Base-by-base conservation (phyloP, 2,888 invertebrate genomes). In the Monoplex corrugatus region DNA sequence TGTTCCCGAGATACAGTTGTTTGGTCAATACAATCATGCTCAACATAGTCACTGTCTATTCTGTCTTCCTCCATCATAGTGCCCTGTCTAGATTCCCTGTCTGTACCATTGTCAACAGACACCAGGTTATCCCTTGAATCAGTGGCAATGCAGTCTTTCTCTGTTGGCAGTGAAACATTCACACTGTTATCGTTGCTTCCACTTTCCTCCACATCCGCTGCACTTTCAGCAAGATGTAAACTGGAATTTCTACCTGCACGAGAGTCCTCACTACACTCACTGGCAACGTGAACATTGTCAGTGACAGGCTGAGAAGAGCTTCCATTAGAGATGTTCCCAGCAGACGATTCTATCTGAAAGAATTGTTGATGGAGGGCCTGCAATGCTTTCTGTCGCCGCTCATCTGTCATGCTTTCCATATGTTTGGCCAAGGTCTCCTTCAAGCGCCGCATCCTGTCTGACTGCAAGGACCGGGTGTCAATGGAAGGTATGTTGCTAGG, bases 371-470 rank as follows among this genome's bases (percentile, higher is more conserved):
- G 57, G 40, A 88, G 83, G 23, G 83, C 88, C 68, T 88, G 83
- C 32, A 88, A 45, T 32, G 88, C 88, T 35, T 63, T 82, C 88
- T 88, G 88, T 13, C 82, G 57, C 13, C 83, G 82, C 32, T 63
- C 88, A 45, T 88, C 83, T 1, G 45, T 72, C 10, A 88, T 57
- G 68, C 35, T 82, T 19, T 83, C 82, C 68, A 88, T 80, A 57
- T 87, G 87, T n/a, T 83, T 88, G n/a, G 83, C 83, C 43, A 88
- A 38, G 23, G 83, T 45, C 38, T 88, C 88, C 19, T 38, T 57
- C 32, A 88, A 28, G 10, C 88, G 83, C 38, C 43, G 63, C 68
- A 72, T 63, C 63, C 88, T 80, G 28, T 88, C 88, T 40, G 80
- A 43, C 88, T 88, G 57, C 44, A 88, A 63, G 40, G 83, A 88